Evolutionary conservation across 2,113 vertebrate species (phyloP), one percentile per base, ranked within the genome.

Genomic region (Perca flavescens): DNA sequence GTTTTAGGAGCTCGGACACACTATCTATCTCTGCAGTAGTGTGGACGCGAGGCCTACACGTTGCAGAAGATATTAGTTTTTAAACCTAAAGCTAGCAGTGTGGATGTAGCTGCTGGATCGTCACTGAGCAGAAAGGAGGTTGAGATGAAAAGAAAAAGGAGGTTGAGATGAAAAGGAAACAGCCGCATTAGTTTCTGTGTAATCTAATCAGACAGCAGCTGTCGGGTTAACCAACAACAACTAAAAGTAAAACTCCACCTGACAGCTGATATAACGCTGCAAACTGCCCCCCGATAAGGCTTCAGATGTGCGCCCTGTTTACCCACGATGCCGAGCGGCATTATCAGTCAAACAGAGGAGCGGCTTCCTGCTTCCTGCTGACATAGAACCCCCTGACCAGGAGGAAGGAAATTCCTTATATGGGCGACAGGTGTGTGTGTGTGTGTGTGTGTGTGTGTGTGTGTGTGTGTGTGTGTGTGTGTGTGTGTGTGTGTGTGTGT

Each of bases 401-500:
- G 19, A 83, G 79, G 79, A 80, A 90, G 85, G 82, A 87, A 83
- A 17, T 34, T 40, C 82, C 85, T 83, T 78, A 85, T 74, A 83
- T 67, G 82, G 85, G 61, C 78, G 50, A 6, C 78, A 60, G 65
- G 53, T 74, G 69, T 74, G 46, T 31, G 69, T 74, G 46, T 31
- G 28, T 64, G 19, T 34, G 69, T 74, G 46, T 31, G 28, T 64
- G 19, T 34, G 69, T 74, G 46, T 31, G 28, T 64, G 19, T 34
- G 69, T 74, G 46, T 31, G 28, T 64, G 53, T 74, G 69, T 74
- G 46, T 31, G 69, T 74, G 46, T 31, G 28, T 64, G 19, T 34
- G 53, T 74, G 69, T 74, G 46, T 31, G 69, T 74, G 46, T 31
- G 28, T 64, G 19, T 34, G 69, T 74, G 46, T 31, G 28, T 64